Conservation (phyloP, 2,888 invertebrate genomes). For the Amiota mariae region DNA sequence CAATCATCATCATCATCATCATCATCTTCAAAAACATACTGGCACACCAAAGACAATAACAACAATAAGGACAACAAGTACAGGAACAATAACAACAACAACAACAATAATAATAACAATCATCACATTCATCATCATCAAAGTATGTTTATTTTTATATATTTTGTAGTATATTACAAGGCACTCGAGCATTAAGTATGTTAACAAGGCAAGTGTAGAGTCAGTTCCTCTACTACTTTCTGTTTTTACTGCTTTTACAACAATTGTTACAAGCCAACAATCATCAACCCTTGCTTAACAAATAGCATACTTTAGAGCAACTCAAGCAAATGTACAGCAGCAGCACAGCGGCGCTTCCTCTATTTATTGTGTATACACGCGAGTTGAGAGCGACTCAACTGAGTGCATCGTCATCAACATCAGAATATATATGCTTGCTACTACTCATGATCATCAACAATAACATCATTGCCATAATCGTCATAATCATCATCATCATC, state of each 20-base stretch:
- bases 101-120: slow-evolving; percentile 41
- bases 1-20: not conserved
- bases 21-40: slow-evolving; percentile 12
- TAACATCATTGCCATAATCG: no score
- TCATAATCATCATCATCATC: slow-evolving; percentile 12
- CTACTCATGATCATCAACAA: slow-evolving; percentile 8
- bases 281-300: slow-evolving; percentile 30
- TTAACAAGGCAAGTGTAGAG: slow-evolving; percentile 53
- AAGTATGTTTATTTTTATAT: slow-evolving; percentile 28
- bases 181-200: slow-evolving; percentile 58
- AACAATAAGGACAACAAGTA: slow-evolving; percentile 30
- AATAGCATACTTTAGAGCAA: slow-evolving; percentile 43
- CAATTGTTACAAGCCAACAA: slow-evolving; percentile 7
- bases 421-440: not conserved
- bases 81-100: slow-evolving; percentile 30
- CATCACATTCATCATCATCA: slow-evolving; percentile 36
- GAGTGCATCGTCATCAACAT: slow-evolving; percentile 17
- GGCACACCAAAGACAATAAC: slow-evolving; percentile 32
- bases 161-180: slow-evolving; percentile 16
- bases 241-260: not conserved
- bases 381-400: not conserved
- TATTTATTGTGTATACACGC: slow-evolving; percentile 5
- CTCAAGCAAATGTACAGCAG: slow-evolving; percentile 26
- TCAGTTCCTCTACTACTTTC: slow-evolving; percentile 14
- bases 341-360: slow-evolving; percentile 16